Evolutionary conservation across 2,888 invertebrate species (phyloP), one percentile per base, ranked within the genome.

Genomic region (Ormyrus nitidulus): DNA sequence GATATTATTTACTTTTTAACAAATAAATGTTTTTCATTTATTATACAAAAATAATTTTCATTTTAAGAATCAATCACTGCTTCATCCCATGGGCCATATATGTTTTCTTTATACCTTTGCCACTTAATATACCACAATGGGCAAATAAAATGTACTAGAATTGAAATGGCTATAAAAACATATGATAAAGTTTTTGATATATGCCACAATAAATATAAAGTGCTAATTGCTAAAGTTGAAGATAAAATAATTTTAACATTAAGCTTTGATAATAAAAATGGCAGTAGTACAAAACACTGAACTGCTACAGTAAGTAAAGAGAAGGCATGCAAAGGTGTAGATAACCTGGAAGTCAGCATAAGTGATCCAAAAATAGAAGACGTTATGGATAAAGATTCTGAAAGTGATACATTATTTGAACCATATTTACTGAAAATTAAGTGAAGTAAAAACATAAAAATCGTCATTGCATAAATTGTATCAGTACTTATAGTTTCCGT

Each of bases 71-170:
- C 82, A 65, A 90, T 88, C 5, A 96, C 92, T 10, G 99, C 99
- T 89, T 99, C 99, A 90, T 99, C 99, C 99, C 99, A 99, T 0
- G 99, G 99, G 0, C 99, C 99, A 90, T 98, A 96, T 82, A 98
- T 98, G 90, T 98, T 99, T 86, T 96, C 95, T 88, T 97, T 97
- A 88, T 95, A 94, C 56, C 92, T 94, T 87, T 96, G 96, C 92
- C 95, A 95, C 73, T 91, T 91, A 0, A 96, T 94, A 91, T 96
- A 97, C 88, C 94, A 93, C 4, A 93, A 88, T 0, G 97, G 97
- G 87, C 95, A 96, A 70, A 95, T 91, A 9, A 95, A 87, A 87
- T 94, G 95, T 56, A 96, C 92, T 86, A 96, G 93, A 9, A 93
- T 82, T 8, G 94, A 92, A 61, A 93, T 90, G 7, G 92, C 86